These are phyloP conservation scores for Trichogramma pretiosum DNA, from an alignment of 1,140 invertebrate genomes.

Conservation along the genomic window DNA sequence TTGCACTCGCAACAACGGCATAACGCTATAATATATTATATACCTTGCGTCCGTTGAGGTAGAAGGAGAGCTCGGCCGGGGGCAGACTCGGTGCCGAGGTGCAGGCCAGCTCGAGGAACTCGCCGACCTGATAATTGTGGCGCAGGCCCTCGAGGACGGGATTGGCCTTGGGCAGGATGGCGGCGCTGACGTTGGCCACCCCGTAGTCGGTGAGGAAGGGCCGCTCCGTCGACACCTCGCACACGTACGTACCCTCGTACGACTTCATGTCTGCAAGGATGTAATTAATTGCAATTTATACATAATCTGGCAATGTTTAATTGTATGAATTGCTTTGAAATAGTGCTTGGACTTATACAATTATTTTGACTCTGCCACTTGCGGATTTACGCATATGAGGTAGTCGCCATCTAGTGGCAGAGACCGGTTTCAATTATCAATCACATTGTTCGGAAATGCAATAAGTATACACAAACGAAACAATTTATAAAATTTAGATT, in stretches of 20 bases:
- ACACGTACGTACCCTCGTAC: constrained; percentile 48
- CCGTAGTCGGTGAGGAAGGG: constrained; percentile 48
- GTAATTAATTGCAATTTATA: background rate
- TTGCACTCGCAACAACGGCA: too few relatives aligned
- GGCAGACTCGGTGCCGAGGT: constrained; percentile 65
- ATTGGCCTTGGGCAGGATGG: constrained; percentile 35
- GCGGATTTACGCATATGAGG: too few relatives aligned
- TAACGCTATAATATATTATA: too few relatives aligned
- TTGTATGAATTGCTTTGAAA: too few relatives aligned
- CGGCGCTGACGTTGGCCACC: constrained; percentile 44
- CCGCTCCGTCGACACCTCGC: constrained; percentile 50
- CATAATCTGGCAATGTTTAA: too few relatives aligned
- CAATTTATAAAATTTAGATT: too few relatives aligned
- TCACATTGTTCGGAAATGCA: too few relatives aligned
- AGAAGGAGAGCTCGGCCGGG: constrained; percentile 59
- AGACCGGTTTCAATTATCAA: too few relatives aligned
- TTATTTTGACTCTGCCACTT: too few relatives aligned
- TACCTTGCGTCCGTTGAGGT: constrained; percentile 66
- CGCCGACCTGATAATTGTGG: constrained; percentile 59
- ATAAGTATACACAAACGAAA: too few relatives aligned
- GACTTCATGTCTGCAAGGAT: constrained; percentile 12
- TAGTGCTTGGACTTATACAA: too few relatives aligned
- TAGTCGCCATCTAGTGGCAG: too few relatives aligned
- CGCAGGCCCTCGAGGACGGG: constrained; percentile 35
- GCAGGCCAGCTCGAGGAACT: constrained; percentile 66